Evolutionary conservation across 2,113 vertebrate genomes (phyloP).

Genomic region (Catagonus wagneri): DNA sequence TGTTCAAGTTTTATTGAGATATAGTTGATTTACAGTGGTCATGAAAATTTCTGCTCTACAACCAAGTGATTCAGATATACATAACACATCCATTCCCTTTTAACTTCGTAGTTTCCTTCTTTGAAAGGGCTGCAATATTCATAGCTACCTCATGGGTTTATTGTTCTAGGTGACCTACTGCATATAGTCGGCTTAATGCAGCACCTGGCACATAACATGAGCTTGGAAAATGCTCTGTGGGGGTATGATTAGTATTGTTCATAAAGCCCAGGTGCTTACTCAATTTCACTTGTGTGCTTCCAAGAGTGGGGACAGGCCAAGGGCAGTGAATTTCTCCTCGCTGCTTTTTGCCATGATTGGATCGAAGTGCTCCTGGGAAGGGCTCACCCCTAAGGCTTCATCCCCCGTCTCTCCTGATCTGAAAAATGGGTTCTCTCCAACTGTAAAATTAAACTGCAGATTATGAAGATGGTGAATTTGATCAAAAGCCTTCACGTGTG

Average conservation of each 20-base stretch:
- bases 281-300: not conserved
- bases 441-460: not conserved
- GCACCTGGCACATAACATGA: not conserved
- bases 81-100: too few species aligned
- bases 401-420: not conserved
- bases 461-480: not conserved
- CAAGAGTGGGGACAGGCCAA: not conserved
- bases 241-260: not conserved
- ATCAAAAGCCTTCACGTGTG: not conserved
- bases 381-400: not conserved
- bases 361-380: not conserved
- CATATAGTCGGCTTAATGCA: rapidly evolving
- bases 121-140: not conserved
- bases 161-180: not conserved
- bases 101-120: not conserved
- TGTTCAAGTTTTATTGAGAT: too few species aligned
- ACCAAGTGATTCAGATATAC: too few species aligned
- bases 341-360: not conserved
- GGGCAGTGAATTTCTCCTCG: not conserved
- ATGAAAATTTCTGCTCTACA: too few species aligned
- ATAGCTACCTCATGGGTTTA: not conserved
- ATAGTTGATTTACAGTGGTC: too few species aligned
- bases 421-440: not conserved
- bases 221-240: not conserved
- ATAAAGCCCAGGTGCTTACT: not conserved